A percentile compares a stretch with the other conserved stretches of the same genome.
Evolutionary conservation across 2,113 vertebrate species (phyloP).

Genomic region (Bubalus kerabau): DNA sequence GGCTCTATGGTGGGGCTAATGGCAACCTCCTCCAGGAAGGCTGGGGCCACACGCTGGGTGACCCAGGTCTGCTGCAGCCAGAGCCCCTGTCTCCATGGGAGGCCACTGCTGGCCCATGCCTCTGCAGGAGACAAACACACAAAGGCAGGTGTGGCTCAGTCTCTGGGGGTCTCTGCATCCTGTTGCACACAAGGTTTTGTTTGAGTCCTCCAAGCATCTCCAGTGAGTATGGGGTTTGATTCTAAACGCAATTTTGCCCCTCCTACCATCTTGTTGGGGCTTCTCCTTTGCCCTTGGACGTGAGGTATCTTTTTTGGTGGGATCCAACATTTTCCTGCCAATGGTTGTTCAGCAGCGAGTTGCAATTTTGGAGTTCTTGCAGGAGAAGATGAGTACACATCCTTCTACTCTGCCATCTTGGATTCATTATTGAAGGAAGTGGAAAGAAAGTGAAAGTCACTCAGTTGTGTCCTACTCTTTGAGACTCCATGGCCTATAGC

Average conservation of each 20-base stretch:
- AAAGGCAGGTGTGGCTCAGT: not conserved
- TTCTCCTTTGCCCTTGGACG: too few relatives aligned
- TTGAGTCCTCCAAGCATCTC: not conserved
- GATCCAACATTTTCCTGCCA: too few relatives aligned
- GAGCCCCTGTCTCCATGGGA: not conserved
- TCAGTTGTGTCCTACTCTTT: too few relatives aligned
- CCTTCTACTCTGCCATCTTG: too few relatives aligned
- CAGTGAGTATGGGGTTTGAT: not conserved
- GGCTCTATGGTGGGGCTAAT: not conserved
- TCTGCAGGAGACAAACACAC: not conserved
- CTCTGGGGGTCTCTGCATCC: not conserved
- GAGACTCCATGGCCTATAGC: too few relatives aligned
- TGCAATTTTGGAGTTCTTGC: too few relatives aligned
- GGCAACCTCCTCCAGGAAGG: not conserved
- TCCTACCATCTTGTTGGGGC: too few relatives aligned
- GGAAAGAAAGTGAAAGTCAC: too few relatives aligned
- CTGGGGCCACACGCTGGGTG: not conserved
- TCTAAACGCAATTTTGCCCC: not conserved
- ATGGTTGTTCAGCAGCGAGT: too few relatives aligned
- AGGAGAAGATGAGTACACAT: too few relatives aligned
- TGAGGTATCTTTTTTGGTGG: too few relatives aligned
- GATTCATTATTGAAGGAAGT: too few relatives aligned
- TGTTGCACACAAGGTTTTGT: not conserved
- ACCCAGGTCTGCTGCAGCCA: not conserved
- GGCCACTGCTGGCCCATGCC: accelerated